A percentile compares a stretch with the other conserved stretches of the same genome.
These are phyloP conservation scores for Pseudomyrmex flavicornis DNA, from an alignment of 1,140 invertebrate genomes.

Conservation along the genomic window DNA sequence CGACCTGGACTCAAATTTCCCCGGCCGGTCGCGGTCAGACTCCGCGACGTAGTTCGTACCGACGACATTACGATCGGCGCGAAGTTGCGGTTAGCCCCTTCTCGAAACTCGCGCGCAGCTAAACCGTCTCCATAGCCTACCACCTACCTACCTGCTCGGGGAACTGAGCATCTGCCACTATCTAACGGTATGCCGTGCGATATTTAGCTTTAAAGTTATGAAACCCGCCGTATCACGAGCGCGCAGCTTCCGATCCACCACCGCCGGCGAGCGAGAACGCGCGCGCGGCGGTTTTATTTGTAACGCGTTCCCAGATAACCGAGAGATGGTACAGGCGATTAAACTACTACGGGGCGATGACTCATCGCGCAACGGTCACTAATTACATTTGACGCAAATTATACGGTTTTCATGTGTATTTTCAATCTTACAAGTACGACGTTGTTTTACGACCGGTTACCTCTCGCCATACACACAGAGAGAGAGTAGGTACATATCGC, in stretches of 20 bases:
- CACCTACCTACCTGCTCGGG: background rate
- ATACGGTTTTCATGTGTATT: conserved; percentile 31
- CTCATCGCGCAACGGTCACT: conserved; percentile 18
- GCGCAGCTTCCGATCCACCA: background rate
- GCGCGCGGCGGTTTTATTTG: background rate
- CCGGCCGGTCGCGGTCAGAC: conserved; percentile 25
- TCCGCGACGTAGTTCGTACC: background rate
- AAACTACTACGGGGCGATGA: conserved; percentile 32
- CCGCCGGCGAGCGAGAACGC: no score
- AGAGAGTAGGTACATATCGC: background rate
- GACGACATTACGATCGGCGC: conserved; percentile 30
- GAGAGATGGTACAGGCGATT: conserved; percentile 25
- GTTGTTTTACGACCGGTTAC: conserved; percentile 30
- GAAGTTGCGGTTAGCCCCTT: conserved; percentile 25
- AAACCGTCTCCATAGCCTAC: no score
- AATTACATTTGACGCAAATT: conserved; percentile 54
- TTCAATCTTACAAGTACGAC: conserved; percentile 46
- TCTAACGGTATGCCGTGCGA: conserved; percentile 22
- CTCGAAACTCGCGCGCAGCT: conserved; percentile 5
- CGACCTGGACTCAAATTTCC: conserved; percentile 55
- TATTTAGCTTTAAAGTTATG: conserved; percentile 39
- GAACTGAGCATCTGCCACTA: background rate
- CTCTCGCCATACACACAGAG: background rate
- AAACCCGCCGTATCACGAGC: conserved; percentile 17
- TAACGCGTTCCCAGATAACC: conserved; percentile 7